Conservation (phyloP, 2,888 invertebrate species). For the Cephus rjabovi region DNA sequence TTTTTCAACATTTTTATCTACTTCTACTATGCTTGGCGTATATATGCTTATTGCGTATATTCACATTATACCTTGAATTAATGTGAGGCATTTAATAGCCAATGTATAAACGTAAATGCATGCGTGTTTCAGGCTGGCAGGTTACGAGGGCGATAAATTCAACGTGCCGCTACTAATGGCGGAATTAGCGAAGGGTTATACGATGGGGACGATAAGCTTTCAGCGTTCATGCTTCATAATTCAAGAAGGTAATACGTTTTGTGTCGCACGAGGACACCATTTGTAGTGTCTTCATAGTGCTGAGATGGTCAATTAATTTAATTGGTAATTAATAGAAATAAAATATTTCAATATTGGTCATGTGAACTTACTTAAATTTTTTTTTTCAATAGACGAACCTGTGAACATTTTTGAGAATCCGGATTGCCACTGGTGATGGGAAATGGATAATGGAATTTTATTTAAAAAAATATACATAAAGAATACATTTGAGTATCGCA, state of each 20-base stretch:
- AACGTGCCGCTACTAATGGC: neutral
- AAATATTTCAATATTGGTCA: neutral
- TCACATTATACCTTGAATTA: neutral
- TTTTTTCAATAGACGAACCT: neutral
- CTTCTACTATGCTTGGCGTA: neutral
- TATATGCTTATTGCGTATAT: neutral
- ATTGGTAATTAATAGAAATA: neutral
- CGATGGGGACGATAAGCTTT: slow-evolving; percentile 1
- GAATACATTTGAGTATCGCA: slow-evolving; percentile 13
- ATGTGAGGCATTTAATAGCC: neutral
- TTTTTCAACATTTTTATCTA: neutral
- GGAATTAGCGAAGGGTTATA: slow-evolving; percentile 8
- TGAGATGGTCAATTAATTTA: neutral
- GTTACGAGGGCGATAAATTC: slow-evolving; percentile 5
- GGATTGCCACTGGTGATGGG: neutral
- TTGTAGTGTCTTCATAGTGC: neutral
- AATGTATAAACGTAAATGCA: neutral
- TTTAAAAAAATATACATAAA: neutral
- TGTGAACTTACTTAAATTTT: neutral
- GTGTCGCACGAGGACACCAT: neutral
- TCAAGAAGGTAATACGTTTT: neutral
- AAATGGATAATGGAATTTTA: neutral
- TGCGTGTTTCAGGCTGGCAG: neutral
- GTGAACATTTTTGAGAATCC: neutral
- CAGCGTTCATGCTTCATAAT: neutral